These are phyloP conservation scores for Pammene fasciana DNA, from an alignment of 2,888 invertebrate species.

Conservation along the genomic window DNA sequence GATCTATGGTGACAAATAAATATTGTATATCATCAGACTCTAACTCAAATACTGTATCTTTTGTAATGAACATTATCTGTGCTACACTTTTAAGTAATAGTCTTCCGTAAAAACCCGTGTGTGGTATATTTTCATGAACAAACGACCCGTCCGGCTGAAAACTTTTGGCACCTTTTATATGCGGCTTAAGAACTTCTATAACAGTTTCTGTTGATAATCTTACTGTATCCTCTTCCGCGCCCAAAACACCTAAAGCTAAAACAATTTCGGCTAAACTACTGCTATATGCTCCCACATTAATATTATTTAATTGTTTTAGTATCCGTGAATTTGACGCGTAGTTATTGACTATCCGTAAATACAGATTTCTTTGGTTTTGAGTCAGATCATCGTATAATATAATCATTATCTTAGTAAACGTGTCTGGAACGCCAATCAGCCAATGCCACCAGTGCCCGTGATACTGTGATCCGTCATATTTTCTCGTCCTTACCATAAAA, in stretches of 20 bases:
- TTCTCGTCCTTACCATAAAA: conserved; percentile 8
- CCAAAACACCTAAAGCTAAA: conserved; percentile 20
- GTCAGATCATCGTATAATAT: conserved; percentile 1
- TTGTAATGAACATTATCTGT: conserved; percentile 11
- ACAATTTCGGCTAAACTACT: conserved; percentile 8
- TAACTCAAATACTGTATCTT: background rate
- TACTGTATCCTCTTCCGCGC: background rate
- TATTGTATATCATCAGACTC: background rate
- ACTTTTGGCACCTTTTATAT: background rate
- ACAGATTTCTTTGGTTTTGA: conserved; percentile 14
- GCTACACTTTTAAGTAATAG: conserved; percentile 3
- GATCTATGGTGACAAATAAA: conserved; percentile 1
- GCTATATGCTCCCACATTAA: conserved; percentile 9
- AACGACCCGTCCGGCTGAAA: conserved; percentile 17
- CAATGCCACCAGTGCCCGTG: conserved; percentile 20
- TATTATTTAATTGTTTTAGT: background rate
- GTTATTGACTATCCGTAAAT: background rate
- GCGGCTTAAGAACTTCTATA: background rate
- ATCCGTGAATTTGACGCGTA: conserved; percentile 1
- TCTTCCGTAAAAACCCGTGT: conserved; percentile 12
- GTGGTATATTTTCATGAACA: conserved; percentile 5
- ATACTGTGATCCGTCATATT: conserved; percentile 12
- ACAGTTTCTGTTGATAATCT: background rate
- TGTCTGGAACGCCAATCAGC: conserved; percentile 16
- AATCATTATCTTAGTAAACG: conserved; percentile 12